Percentiles rank a stretch among this genome's conserved stretches.
phyloP scores from a whole-genome alignment of 2,797 vertebrate genomes.

The Thamnophis elegans region DNA sequence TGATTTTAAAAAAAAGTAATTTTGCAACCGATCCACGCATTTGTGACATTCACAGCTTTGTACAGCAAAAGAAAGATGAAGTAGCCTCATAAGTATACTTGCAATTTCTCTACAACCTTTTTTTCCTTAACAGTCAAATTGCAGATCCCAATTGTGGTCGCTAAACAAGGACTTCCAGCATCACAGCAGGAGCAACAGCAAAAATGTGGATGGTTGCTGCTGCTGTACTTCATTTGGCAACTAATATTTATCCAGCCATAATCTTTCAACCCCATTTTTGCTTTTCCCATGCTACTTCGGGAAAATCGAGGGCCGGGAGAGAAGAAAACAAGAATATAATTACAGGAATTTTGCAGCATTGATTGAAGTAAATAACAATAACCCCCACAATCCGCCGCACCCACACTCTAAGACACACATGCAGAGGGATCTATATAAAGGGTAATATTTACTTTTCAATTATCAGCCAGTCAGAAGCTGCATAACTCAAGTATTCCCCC shows the following conservation, averaged over 20 bases:
- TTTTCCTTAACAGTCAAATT: not conserved
- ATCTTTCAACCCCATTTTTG: not conserved
- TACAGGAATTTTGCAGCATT: not conserved
- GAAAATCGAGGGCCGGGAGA: not conserved
- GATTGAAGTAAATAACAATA: slow-evolving; percentile 19
- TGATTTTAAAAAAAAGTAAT: not conserved
- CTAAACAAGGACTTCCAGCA: not conserved
- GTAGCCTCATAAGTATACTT: not conserved
- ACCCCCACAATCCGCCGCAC: not conserved
- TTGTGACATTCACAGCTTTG: not conserved
- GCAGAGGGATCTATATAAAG: not conserved
- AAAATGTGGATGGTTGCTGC: not conserved
- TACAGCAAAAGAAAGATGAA: not conserved
- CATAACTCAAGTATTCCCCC: not conserved
- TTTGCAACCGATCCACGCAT: not conserved
- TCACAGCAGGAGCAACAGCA: not conserved
- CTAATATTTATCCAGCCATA: not conserved
- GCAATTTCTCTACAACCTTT: not conserved
- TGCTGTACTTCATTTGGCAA: not conserved
- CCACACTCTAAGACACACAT: not conserved
- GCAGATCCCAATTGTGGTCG: not conserved
- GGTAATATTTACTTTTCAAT: not conserved
- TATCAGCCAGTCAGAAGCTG: slow-evolving; percentile 1
- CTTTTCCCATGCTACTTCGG: not conserved
- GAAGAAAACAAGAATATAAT: not conserved